Percentiles rank a stretch among this genome's conserved stretches.
Evolutionary conservation across 2,113 vertebrate genomes (phyloP).

Genomic region (Bucco capensis): DNA sequence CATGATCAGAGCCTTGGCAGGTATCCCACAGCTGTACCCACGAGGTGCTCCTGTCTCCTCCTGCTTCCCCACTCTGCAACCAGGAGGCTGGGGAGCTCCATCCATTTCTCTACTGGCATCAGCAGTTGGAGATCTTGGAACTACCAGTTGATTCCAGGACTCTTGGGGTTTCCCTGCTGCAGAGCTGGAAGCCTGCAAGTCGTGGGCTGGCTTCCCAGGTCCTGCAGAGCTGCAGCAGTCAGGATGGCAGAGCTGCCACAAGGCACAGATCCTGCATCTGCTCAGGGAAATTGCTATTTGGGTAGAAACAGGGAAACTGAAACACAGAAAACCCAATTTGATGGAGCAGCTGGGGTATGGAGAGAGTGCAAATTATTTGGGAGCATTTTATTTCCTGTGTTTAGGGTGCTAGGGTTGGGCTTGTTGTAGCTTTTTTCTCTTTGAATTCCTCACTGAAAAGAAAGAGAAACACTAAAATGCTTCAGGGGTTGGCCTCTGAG

Average conservation of each 20-base stretch:
- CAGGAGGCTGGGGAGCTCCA: background rate
- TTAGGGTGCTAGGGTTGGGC: background rate
- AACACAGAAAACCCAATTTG: background rate
- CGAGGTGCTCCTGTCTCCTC: background rate
- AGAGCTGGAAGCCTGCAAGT: background rate
- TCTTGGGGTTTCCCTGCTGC: background rate
- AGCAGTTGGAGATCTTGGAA: background rate
- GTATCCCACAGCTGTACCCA: background rate
- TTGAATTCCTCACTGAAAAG: background rate
- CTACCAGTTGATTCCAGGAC: background rate
- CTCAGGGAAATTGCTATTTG: background rate
- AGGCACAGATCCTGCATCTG: constrained; percentile 14
- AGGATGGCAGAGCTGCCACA: background rate
- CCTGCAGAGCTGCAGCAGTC: background rate
- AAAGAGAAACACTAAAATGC: background rate
- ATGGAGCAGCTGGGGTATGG: background rate
- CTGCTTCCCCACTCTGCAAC: background rate
- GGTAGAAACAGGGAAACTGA: background rate
- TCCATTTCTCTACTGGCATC: background rate
- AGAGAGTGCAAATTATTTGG: accelerated
- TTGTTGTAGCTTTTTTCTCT: background rate
- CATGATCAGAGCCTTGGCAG: background rate
- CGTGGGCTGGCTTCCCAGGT: constrained; percentile 25
- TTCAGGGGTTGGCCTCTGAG: background rate
- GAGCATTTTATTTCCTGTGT: background rate